Conservation (phyloP, 1,140 invertebrate genomes). For the Teleogryllus occipitalis region DNA sequence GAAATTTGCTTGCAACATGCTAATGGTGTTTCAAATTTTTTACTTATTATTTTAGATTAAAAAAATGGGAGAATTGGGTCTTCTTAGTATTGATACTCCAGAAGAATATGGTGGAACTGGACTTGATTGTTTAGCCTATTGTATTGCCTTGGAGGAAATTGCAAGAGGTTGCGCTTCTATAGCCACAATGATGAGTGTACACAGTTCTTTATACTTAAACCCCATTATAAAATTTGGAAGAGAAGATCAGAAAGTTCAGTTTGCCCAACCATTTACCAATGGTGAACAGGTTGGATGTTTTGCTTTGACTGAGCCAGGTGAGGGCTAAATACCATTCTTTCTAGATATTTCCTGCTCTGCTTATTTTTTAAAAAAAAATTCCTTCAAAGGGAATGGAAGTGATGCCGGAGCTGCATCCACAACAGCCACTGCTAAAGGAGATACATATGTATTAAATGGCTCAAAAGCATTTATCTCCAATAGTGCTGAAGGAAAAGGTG, state of each 20-base stretch:
- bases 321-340: not conserved
- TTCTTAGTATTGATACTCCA: conserved; percentile 73
- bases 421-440: conserved; percentile 57
- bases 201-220: conserved; percentile 80
- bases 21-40: conserved; percentile 33
- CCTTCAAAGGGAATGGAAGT: conserved; percentile 52
- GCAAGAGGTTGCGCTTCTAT: conserved; percentile 62
- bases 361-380: not conserved
- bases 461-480: conserved; percentile 96
- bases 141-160: conserved; percentile 84
- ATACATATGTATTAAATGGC: conserved; percentile 71
- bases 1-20: not conserved
- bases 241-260: conserved; percentile 71
- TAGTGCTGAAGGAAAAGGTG: conserved; percentile 74
- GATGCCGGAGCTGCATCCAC: conserved; percentile 92
- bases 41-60: conserved; percentile 64
- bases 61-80: conserved; percentile 85
- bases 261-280: conserved; percentile 63
- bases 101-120: conserved; percentile 80
- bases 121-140: conserved; percentile 86
- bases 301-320: conserved; percentile 52
- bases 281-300: conserved; percentile 55
- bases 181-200: conserved; percentile 84
- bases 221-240: conserved; percentile 73
- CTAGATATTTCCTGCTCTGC: not conserved